Evolutionary conservation across 92 coral and sea anemone species (phyloP).

Genomic region (Epizoanthus rinbou): DNA sequence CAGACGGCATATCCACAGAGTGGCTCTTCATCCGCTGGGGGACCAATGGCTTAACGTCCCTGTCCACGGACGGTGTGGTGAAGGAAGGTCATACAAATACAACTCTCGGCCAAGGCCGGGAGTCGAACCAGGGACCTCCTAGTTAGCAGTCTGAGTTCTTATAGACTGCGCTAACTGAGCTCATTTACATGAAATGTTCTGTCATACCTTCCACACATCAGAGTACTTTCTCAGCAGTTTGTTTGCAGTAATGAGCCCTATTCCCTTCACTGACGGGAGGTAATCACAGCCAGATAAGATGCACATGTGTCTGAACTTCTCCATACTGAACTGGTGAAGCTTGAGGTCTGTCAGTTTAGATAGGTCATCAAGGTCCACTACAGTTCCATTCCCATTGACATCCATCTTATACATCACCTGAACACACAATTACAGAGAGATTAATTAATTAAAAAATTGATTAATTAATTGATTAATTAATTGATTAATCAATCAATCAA

Average conservation of each 20-base stretch:
- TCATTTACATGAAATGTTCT: background rate
- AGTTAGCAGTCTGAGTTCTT: too few relatives aligned
- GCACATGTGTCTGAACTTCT: slow-evolving; percentile 97
- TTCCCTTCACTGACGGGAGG: slow-evolving; percentile 90
- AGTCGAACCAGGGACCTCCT: too few relatives aligned
- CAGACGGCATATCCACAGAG: too few relatives aligned
- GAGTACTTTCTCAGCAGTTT: slow-evolving; percentile 84
- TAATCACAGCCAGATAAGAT: slow-evolving; percentile 98
- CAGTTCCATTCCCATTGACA: slow-evolving; percentile 78
- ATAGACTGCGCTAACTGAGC: too few relatives aligned
- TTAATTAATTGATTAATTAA: background rate
- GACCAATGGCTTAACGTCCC: too few relatives aligned
- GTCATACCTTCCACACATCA: slow-evolving; percentile 74
- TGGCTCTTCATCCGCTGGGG: too few relatives aligned
- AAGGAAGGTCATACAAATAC: too few relatives aligned
- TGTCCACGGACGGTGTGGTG: too few relatives aligned
- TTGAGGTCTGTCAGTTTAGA: slow-evolving; percentile 77
- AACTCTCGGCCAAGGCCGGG: too few relatives aligned
- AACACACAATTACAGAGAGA: background rate
- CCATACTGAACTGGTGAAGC: slow-evolving; percentile 89
- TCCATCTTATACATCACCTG: slow-evolving; percentile 99
- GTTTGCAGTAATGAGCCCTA: slow-evolving; percentile 91
- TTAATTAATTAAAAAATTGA: background rate
- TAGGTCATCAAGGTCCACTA: slow-evolving; percentile 80
- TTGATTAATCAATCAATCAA: too few relatives aligned